Evolutionary conservation across 2,113 vertebrate species (phyloP).

Genomic region (Neomonachus schauinslandi): DNA sequence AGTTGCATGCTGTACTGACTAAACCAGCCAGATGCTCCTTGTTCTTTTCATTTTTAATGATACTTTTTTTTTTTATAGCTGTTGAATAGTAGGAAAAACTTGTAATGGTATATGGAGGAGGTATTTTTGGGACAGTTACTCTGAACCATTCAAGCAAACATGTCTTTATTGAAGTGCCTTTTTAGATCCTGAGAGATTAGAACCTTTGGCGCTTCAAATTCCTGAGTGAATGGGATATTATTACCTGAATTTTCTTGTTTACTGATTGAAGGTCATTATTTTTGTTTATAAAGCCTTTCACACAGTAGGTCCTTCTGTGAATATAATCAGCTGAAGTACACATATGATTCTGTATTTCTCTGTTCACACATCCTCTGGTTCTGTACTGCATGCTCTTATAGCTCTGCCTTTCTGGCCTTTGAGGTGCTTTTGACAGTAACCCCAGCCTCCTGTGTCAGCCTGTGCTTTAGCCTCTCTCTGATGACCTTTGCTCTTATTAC

Average conservation of each 20-base stretch:
- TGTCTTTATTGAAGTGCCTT: constrained; percentile 38
- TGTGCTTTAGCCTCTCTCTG: not conserved
- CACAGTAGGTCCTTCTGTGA: not conserved
- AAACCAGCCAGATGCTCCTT: not conserved
- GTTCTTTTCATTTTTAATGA: constrained; percentile 34
- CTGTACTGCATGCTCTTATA: not conserved
- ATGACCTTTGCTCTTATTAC: not conserved
- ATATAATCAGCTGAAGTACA: not conserved
- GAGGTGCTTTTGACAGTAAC: not conserved
- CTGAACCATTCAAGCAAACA: not conserved
- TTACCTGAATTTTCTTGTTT: constrained; percentile 43
- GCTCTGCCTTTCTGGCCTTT: not conserved
- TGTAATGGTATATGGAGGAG: not conserved
- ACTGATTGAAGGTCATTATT: not conserved
- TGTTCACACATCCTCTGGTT: not conserved
- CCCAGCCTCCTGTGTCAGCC: not conserved
- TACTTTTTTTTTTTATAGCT: not conserved
- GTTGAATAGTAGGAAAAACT: not conserved
- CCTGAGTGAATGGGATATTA: not conserved
- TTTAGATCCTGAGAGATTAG: constrained; percentile 47
- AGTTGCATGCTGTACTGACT: not conserved
- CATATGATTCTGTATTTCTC: not conserved
- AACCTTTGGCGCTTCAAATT: constrained; percentile 12
- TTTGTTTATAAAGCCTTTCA: constrained; percentile 20
- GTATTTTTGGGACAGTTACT: constrained; percentile 21